Evolutionary conservation across 2,797 vertebrate genomes (phyloP).

Genomic region (Furcifer pardalis): DNA sequence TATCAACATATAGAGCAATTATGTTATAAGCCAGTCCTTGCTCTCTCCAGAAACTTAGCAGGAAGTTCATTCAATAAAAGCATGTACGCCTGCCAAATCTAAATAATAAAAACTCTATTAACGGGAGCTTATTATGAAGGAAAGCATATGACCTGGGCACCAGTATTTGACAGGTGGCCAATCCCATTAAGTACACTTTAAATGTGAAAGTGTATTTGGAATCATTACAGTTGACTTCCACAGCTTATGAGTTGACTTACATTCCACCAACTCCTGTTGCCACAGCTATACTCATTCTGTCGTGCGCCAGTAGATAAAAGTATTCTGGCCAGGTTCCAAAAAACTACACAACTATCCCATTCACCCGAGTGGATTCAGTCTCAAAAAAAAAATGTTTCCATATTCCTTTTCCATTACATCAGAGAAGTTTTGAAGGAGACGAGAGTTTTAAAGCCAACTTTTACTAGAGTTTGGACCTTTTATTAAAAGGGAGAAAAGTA

Average conservation of each 20-base stretch:
- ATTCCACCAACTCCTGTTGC: conserved; percentile 2
- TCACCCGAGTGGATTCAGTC: not conserved
- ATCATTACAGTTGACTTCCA: conserved; percentile 2
- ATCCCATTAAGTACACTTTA: conserved; percentile 36
- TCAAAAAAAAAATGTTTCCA: not conserved
- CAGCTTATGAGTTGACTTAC: conserved; percentile 18
- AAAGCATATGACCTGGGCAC: conserved; percentile 45
- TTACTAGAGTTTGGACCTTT: not conserved
- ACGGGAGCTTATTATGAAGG: conserved; percentile 40
- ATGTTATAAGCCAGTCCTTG: conserved; percentile 71
- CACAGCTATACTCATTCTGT: not conserved
- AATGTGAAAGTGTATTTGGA: conserved; percentile 18
- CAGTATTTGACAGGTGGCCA: conserved; percentile 12
- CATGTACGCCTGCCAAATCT: conserved; percentile 62
- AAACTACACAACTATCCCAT: not conserved
- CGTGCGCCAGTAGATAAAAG: not conserved
- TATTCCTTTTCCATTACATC: not conserved
- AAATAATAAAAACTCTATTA: conserved; percentile 66
- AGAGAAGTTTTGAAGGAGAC: not conserved
- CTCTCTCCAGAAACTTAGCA: conserved; percentile 71
- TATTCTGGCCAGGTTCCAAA: not conserved
- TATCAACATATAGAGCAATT: conserved; percentile 76
- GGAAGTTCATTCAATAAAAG: conserved; percentile 74
- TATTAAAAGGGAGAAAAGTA: not conserved
- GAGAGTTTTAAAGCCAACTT: not conserved